Evolutionary conservation across 2,113 vertebrate species (phyloP), one percentile per base, ranked within the genome.

Genomic region (Menidia beryllina): DNA sequence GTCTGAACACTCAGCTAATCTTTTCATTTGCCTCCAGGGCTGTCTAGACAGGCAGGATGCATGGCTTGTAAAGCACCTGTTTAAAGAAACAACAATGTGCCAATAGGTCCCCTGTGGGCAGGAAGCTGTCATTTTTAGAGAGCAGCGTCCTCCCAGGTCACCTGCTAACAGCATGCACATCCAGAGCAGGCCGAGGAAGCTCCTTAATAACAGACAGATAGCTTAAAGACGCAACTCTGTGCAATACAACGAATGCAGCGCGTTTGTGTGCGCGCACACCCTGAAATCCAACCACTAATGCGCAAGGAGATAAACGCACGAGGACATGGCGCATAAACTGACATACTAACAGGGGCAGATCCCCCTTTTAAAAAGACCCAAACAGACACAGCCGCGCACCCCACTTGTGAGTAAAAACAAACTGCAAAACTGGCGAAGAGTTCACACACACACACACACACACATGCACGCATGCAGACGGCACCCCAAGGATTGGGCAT

Each of bases 1-100:
- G 82, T 54, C 77, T 62, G 78, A 80, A 63, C 78, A 82, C 84
- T 86, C 87, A 77, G 81, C 73, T 77, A 77, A 87, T 89, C 84
- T 86, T 79, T 84, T 74, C 57, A 20, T 61, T 27, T n/a, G 17
- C 68, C 72, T 85, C 61, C 12, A 34, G 70, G 68, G 73, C 57
- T 11, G 6, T 59, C 76, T n/a, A 63, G 55, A 80, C 25, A 25
- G 45, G 20, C 21, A 45, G 68, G 72, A 11, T 0, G 58, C 77
- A 83, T 79, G 73, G 81, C 82, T 79, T 39, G 38, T 71, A 63
- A 57, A 54, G 78, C 75, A 85, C 80, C 75, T 82, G 69, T 75
- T 85, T 24, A 15, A 69, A 65, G 62, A 81, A 80, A 84, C 66
- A 84, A 75, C 51, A 27, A 20, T 56, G 45, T 49, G 47, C 47